Conservation (phyloP, 1,140 invertebrate species). For the Neotoxoptera formosana region DNA sequence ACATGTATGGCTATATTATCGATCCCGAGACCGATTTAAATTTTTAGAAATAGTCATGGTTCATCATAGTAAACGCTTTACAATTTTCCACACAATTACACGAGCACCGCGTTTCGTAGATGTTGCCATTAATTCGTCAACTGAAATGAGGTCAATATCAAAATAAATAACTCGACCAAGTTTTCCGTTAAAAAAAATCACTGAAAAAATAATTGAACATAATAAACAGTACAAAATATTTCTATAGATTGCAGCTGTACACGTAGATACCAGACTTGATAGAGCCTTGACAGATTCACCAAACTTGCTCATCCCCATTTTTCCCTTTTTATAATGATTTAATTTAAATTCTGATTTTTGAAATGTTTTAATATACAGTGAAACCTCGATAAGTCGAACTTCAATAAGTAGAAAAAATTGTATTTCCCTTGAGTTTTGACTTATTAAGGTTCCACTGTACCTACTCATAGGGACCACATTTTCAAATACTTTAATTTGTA, state of each 20-base stretch:
- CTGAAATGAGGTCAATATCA: constrained; percentile 2
- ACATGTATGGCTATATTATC: not conserved
- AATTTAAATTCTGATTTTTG: not conserved
- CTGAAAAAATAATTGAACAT: not conserved
- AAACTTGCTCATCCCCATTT: not conserved
- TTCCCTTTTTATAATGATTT: not conserved
- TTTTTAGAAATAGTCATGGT: constrained; percentile 10
- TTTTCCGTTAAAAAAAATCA: not conserved
- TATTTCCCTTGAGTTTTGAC: no score
- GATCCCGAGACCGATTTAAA: not conserved
- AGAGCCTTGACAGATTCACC: not conserved
- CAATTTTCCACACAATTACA: constrained; percentile 4
- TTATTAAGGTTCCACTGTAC: no score
- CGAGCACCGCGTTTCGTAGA: not conserved
- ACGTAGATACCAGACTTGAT: not conserved
- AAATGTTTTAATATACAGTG: not conserved
- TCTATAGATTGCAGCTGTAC: not conserved
- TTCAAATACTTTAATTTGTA: not conserved
- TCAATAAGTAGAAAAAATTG: no score
- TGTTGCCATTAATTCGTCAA: not conserved
- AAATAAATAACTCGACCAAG: constrained; percentile 6
- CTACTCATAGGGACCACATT: not conserved
- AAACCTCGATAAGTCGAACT: no score
- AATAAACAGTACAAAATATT: not conserved
- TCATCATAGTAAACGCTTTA: not conserved